Percentiles rank a stretch among this genome's conserved stretches.
Conservation (phyloP, 2,113 vertebrate species). For the Nycticorax nycticorax region DNA sequence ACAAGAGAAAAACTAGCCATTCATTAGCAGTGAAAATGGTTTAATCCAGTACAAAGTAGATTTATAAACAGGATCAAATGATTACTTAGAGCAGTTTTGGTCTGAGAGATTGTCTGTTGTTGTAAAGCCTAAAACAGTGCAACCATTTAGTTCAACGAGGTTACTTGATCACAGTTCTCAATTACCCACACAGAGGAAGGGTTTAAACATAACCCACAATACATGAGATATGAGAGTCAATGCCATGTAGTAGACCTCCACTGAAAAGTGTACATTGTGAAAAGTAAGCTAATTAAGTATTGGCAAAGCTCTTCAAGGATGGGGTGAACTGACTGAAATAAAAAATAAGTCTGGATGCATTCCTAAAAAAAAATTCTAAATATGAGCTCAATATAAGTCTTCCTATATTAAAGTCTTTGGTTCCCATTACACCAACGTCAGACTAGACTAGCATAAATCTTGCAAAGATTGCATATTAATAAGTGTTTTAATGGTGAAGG, state of each 20-base stretch:
- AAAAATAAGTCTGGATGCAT: not conserved
- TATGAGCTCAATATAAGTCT: not conserved
- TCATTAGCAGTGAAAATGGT: not conserved
- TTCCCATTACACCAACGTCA: accelerated
- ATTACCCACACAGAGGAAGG: not conserved
- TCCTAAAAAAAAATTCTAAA: not conserved
- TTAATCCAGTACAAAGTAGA: not conserved
- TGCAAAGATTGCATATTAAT: not conserved
- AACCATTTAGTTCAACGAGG: not conserved
- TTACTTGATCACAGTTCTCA: not conserved
- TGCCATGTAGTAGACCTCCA: not conserved
- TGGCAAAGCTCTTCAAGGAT: not conserved
- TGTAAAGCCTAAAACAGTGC: slow-evolving; percentile 1
- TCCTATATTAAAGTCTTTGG: not conserved
- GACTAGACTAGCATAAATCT: not conserved
- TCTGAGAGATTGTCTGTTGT: not conserved
- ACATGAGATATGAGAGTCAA: not conserved
- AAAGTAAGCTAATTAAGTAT: not conserved
- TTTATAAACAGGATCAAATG: not conserved
- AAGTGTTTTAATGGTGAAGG: not conserved
- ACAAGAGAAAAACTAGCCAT: not conserved
- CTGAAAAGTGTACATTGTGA: not conserved
- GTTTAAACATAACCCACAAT: not conserved
- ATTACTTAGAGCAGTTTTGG: not conserved
- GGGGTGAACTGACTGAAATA: not conserved